Conservation (phyloP, 2,797 vertebrate species). For the Lepus townsendii region DNA sequence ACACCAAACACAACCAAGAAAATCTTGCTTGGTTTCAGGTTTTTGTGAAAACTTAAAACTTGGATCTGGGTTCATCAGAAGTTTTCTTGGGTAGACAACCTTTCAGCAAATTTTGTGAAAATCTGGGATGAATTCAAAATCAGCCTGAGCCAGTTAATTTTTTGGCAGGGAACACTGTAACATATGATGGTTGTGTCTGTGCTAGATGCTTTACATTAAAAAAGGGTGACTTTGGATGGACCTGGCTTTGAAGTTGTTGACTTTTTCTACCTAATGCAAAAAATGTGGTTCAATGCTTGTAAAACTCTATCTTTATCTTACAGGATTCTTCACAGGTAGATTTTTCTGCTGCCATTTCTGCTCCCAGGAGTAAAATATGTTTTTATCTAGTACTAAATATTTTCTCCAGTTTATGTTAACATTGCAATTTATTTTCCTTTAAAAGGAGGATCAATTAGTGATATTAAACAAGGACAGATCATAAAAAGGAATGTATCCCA, state of each 20-base stretch:
- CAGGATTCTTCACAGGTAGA: conserved; percentile 26
- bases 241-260: conserved; percentile 73
- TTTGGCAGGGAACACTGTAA: conserved; percentile 75
- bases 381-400: not conserved
- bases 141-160: conserved; percentile 81
- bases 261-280: conserved; percentile 63
- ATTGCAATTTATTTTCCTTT: conserved; percentile 56
- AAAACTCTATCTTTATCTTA: conserved; percentile 40
- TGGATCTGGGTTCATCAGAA: conserved; percentile 68
- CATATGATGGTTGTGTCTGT: conserved; percentile 72
- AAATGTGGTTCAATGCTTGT: conserved; percentile 59
- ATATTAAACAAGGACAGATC: not conserved
- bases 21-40: conserved; percentile 67
- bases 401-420: conserved; percentile 55
- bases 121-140: conserved; percentile 81
- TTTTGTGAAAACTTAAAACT: conserved; percentile 75
- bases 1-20: conserved; percentile 61
- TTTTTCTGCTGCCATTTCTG: conserved; percentile 59
- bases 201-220: conserved; percentile 79
- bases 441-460: conserved; percentile 3
- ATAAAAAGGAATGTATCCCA: not conserved
- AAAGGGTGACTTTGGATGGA: conserved; percentile 75
- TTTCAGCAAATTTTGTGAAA: conserved; percentile 76
- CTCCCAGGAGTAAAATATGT: not conserved
- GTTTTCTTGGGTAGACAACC: conserved; percentile 78